Evolutionary conservation across 1,140 invertebrate genomes (phyloP), one percentile per base, ranked within the genome.

Genomic region (Rhyacophila brunnea): DNA sequence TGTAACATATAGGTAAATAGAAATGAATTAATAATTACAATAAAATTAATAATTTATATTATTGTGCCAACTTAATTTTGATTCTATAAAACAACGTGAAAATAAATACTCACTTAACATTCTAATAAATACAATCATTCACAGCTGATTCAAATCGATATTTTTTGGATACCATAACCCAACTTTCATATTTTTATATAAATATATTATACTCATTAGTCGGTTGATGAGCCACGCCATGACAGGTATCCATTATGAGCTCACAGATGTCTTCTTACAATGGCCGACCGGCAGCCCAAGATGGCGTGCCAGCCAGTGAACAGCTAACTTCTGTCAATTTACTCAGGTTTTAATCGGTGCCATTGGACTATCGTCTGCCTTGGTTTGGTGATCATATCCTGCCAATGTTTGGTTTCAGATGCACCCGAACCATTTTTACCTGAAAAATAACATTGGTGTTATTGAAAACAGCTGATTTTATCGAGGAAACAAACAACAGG

Each of bases 331-430:
- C 18, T 51, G 45, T 42, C 28, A 35, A 38, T 23, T 85, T 91
- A 92, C 68, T 92, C 89, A 1, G 90, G 89, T 73, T 92, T 92
- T 65, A 92, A 81, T 66, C 90, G 86, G 73, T 96, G 93, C 92
- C 92, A 95, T 67, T 93, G 91, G 6, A 94, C 90, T 58, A 95
- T 92, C 52, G 90, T 93, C 77, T 96, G 92, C 58, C 93, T 80
- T 1, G 94, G 93, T 70, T 96, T 96, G 32, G 91, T 94, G 57
- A 96, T 94, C 94, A 96, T 96, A 70, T 96, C 93, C 68, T 93
- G 91, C 92, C 92, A 95, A 70, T 95, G 93, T 73, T 95, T 95
- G 1, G 93, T 93, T 73, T 95, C 93, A 10, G 89, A 88, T 7
- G 92, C 92, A 4, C 93, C 92, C 15, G 90, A 93, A 13, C 91